A percentile compares a stretch with the other conserved stretches of the same genome.
These are phyloP conservation scores for Brachyhypopomus occidentalis DNA, from an alignment of 2,113 vertebrate genomes.

Conservation along the genomic window DNA sequence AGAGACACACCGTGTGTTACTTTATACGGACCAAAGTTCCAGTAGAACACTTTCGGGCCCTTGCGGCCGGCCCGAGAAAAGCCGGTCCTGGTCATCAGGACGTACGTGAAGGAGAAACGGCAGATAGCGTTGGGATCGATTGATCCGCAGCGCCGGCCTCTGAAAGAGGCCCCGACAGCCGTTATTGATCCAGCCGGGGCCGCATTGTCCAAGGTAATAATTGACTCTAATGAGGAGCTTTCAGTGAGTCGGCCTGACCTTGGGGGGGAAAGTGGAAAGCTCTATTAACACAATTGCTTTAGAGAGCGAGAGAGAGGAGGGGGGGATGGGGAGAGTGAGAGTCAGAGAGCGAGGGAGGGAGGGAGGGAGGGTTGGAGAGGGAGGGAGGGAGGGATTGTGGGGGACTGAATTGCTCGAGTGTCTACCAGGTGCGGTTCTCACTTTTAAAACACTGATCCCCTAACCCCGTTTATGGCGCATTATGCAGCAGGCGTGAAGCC, in stretches of 20 bases:
- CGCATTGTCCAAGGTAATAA: slow-evolving; percentile 88
- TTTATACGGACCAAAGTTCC: not conserved
- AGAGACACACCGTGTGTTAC: not conserved
- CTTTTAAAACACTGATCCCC: not conserved
- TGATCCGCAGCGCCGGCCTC: slow-evolving; percentile 53
- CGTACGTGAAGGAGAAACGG: slow-evolving; percentile 36
- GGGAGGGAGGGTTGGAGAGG: not conserved
- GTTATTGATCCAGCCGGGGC: slow-evolving; percentile 80
- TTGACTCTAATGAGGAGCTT: slow-evolving; percentile 87
- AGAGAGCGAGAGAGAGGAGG: not conserved
- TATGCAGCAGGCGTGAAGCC: not conserved
- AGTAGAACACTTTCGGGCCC: no score
- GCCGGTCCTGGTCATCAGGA: not conserved
- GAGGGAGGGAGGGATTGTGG: not conserved
- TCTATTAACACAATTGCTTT: slow-evolving; percentile 34
- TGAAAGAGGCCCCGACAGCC: slow-evolving; percentile 54
- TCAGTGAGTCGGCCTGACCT: slow-evolving; percentile 83
- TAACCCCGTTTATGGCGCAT: not conserved
- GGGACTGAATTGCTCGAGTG: not conserved
- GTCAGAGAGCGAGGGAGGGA: not conserved
- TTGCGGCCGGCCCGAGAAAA: slow-evolving; percentile 11
- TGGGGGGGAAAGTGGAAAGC: slow-evolving; percentile 59
- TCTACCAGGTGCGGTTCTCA: not conserved
- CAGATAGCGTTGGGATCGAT: slow-evolving; percentile 47
- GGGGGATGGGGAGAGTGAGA: not conserved